Conservation (phyloP, 2,797 vertebrate genomes). For the Diglossa cyanea region DNA sequence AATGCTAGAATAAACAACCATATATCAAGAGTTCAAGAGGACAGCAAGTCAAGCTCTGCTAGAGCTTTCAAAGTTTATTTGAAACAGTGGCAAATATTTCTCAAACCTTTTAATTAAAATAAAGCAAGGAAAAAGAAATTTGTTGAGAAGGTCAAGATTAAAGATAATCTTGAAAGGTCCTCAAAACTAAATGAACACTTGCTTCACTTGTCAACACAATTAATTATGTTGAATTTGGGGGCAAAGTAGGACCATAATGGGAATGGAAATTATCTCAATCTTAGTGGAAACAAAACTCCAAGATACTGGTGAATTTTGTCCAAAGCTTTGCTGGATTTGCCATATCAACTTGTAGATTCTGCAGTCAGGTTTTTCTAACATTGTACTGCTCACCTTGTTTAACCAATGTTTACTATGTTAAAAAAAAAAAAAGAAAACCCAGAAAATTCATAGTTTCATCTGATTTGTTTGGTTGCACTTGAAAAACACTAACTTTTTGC, state of each 20-base stretch:
- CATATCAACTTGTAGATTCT: not conserved
- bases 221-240: not conserved
- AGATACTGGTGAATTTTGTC: not conserved
- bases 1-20: slow-evolving; percentile 7
- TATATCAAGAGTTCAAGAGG: slow-evolving; percentile 9
- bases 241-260: not conserved
- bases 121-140: not conserved
- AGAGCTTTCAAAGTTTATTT: slow-evolving; percentile 25
- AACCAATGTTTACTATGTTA: not conserved
- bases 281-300: not conserved
- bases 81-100: not conserved
- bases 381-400: not conserved
- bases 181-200: slow-evolving; percentile 18
- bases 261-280: not conserved
- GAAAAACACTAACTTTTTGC: not conserved
- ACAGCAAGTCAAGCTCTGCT: slow-evolving; percentile 9
- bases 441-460: not conserved
- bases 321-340: not conserved
- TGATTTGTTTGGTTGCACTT: not conserved
- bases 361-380: not conserved
- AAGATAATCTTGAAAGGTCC: not conserved
- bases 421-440: not conserved
- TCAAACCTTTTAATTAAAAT: slow-evolving; percentile 24
- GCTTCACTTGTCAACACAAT: not conserved
- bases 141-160: slow-evolving; percentile 1